These are phyloP conservation scores for Diabrotica virgifera DNA, from an alignment of 1,140 invertebrate genomes.

Conservation along the genomic window DNA sequence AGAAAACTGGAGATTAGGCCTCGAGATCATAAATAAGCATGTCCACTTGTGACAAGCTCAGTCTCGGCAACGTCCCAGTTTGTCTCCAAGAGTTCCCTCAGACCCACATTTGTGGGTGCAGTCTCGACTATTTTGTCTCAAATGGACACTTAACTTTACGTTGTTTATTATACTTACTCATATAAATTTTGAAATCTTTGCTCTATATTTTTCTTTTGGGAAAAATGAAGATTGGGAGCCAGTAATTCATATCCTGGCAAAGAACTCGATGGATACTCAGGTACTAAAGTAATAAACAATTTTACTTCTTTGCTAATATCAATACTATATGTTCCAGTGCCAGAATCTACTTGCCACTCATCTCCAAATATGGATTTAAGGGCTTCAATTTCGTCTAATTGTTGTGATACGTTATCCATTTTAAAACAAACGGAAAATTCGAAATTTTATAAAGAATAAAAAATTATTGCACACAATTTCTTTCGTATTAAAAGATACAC, in stretches of 20 bases:
- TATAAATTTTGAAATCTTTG: conserved; percentile 63
- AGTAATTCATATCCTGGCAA: conserved; percentile 70
- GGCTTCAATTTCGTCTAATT: conserved; percentile 69
- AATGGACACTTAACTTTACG: no score
- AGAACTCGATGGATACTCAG: conserved; percentile 61
- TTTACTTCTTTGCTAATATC: conserved; percentile 52
- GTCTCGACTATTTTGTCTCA: no score
- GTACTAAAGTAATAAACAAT: conserved; percentile 59
- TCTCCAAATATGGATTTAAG: conserved; percentile 71
- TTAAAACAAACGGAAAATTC: neutral
- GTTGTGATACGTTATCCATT: conserved; percentile 35
- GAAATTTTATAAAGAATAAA: no score
- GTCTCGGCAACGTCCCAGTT: no score
- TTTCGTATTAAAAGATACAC: no score
- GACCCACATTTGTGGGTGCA: no score
- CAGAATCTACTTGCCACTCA: conserved; percentile 64
- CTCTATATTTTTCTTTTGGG: conserved; percentile 56
- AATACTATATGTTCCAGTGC: conserved; percentile 57
- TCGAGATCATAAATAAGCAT: no score
- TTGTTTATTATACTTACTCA: conserved; percentile 61
- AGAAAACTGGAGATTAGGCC: no score
- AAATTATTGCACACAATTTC: no score
- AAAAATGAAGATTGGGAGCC: conserved; percentile 65
- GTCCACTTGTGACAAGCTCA: no score
- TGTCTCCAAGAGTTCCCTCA: no score